Percentiles rank a stretch among this genome's conserved stretches.
phyloP scores from a whole-genome alignment of 2,888 invertebrate species.

The Pristionchus mayeri region DNA sequence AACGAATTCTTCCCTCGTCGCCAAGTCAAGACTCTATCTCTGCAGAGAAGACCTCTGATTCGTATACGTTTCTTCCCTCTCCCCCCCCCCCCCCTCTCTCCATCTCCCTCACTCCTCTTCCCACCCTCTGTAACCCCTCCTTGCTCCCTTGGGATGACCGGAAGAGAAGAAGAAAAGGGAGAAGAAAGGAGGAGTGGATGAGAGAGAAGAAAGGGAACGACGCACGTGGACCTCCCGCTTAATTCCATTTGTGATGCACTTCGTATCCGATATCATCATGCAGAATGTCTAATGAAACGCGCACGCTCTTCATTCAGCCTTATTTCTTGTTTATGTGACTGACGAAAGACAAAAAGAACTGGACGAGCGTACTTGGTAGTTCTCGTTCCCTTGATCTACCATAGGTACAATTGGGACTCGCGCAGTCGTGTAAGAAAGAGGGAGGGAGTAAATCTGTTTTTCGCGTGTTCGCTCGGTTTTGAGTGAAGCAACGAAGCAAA shows the following conservation, averaged over 20 bases:
- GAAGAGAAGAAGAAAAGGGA: slow-evolving; percentile 34
- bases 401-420: too few relatives aligned
- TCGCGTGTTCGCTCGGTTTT: slow-evolving; percentile 17
- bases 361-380: too few relatives aligned
- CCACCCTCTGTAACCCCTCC: background rate
- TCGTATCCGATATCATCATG: too few relatives aligned
- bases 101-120: background rate
- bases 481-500: slow-evolving; percentile 16
- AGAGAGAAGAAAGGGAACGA: slow-evolving; percentile 1
- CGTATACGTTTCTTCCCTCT: slow-evolving; percentile 26
- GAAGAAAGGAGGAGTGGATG: background rate
- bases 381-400: too few relatives aligned
- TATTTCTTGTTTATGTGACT: too few relatives aligned
- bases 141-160: slow-evolving; percentile 27
- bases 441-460: slow-evolving; percentile 28
- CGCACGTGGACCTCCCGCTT: slow-evolving; percentile 6
- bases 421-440: background rate
- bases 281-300: too few relatives aligned
- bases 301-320: too few relatives aligned
- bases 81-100: slow-evolving; percentile 1
- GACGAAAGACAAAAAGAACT: too few relatives aligned
- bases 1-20: background rate
- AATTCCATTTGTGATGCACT: background rate
- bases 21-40: background rate
- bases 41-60: slow-evolving; percentile 9